Conservation (phyloP, 92 coral and sea anemone genomes). For the Anthopleura xanthogrammica region DNA sequence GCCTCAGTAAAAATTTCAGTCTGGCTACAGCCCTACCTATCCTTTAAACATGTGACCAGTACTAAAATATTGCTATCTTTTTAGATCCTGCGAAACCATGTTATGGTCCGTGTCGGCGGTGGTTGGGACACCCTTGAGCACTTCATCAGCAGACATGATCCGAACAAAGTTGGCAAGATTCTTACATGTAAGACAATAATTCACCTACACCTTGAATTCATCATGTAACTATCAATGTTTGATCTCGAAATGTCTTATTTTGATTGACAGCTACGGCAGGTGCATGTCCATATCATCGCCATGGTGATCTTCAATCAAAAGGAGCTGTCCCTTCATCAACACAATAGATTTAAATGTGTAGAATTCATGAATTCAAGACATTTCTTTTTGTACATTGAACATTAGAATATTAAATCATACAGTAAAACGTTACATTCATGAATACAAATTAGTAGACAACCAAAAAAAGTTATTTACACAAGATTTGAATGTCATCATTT, state of each 20-base stretch:
- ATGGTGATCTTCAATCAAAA: slow-evolving; percentile 42
- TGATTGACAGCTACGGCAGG: slow-evolving; percentile 53
- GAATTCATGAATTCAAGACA: not conserved
- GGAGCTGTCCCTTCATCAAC: slow-evolving; percentile 23
- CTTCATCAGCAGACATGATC: slow-evolving; percentile 93
- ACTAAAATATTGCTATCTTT: not conserved
- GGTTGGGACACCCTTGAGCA: slow-evolving; percentile 99
- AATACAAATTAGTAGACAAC: no score
- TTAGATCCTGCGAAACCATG: slow-evolving; percentile 92
- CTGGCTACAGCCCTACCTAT: no score
- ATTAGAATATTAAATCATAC: not conserved
- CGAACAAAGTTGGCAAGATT: slow-evolving; percentile 90
- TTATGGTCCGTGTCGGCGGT: slow-evolving; percentile 99
- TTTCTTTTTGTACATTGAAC: not conserved
- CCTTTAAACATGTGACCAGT: not conserved
- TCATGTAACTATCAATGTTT: not conserved
- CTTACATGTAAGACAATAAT: slow-evolving; percentile 60
- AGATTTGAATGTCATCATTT: no score
- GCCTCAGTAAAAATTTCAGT: no score
- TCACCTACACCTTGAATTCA: not conserved
- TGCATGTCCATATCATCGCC: slow-evolving; percentile 52
- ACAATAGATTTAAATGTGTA: not conserved
- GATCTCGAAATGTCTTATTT: not conserved
- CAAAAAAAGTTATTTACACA: no score
- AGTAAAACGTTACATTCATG: no score